Conservation (phyloP, 2,888 invertebrate species). For the Acrobasis consociella region DNA sequence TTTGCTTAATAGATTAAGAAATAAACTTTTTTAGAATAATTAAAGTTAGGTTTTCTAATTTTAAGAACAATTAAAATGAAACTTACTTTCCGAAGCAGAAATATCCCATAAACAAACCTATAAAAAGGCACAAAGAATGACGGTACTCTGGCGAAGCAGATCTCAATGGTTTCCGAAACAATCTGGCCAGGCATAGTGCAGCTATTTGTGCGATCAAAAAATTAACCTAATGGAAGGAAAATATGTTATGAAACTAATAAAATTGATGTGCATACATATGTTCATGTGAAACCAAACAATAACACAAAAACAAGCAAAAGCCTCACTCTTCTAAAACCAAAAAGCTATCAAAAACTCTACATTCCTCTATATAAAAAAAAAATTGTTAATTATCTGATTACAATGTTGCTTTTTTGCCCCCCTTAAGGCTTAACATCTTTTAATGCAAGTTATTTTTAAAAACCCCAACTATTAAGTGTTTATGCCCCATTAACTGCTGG, state of each 20-base stretch:
- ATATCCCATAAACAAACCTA: conserved; percentile 91
- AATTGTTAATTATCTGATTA: too few relatives aligned
- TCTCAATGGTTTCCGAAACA: conserved; percentile 89
- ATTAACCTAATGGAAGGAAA: conserved; percentile 87
- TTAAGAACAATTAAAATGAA: conserved; percentile 26
- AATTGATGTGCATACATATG: conserved; percentile 42
- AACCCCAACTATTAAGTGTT: too few relatives aligned
- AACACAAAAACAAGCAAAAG: conserved; percentile 31
- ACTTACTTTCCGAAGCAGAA: conserved; percentile 94
- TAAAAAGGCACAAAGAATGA: conserved; percentile 89
- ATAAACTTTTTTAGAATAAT: too few relatives aligned
- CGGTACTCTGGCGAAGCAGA: conserved; percentile 87
- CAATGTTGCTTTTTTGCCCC: too few relatives aligned
- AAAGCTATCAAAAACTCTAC: conserved; percentile 15
- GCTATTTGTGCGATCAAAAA: conserved; percentile 92
- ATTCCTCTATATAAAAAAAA: not conserved
- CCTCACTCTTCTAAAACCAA: conserved; percentile 18
- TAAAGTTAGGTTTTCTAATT: too few relatives aligned
- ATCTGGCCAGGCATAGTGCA: conserved; percentile 90
- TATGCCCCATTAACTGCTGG: too few relatives aligned
- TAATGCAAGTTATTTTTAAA: too few relatives aligned
- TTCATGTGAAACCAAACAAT: conserved; percentile 35
- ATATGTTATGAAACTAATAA: conserved; percentile 48
- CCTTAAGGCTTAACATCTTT: not conserved
- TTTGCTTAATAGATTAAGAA: too few relatives aligned